Evolutionary conservation across 2,797 vertebrate genomes (phyloP).

Genomic region (Danio aesculapii): DNA sequence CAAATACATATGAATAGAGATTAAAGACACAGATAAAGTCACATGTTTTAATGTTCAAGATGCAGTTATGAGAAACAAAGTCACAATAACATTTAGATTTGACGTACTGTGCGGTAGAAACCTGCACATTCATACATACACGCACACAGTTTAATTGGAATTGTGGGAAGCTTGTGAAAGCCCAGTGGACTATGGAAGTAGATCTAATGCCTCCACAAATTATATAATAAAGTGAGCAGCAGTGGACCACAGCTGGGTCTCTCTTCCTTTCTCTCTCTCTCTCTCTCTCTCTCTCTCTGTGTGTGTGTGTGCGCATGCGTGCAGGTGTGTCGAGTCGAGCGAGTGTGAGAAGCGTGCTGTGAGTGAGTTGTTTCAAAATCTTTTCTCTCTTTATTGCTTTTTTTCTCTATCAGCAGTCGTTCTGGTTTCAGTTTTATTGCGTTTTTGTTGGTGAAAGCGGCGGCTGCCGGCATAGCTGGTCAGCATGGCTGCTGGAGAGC

Average conservation of each 20-base stretch:
- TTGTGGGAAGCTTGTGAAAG: constrained; percentile 38
- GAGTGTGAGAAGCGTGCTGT: too few relatives aligned
- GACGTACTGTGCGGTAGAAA: background rate
- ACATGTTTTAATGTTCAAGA: background rate
- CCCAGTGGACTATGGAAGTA: constrained; percentile 45
- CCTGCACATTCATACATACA: constrained; percentile 7
- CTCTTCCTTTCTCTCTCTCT: background rate
- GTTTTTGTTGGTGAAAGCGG: too few relatives aligned
- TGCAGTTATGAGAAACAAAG: background rate
- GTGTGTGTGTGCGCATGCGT: too few relatives aligned
- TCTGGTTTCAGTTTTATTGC: too few relatives aligned
- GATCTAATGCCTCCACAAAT: constrained; percentile 46
- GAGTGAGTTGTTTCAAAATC: too few relatives aligned
- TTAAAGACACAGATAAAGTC: background rate
- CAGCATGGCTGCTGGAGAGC: too few relatives aligned
- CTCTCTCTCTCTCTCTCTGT: background rate
- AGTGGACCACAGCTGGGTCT: constrained; percentile 26
- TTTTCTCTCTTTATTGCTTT: too few relatives aligned
- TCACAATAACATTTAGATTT: background rate
- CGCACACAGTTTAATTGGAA: constrained; percentile 38
- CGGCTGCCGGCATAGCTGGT: too few relatives aligned
- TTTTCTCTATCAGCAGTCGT: too few relatives aligned
- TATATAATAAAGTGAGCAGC: constrained; percentile 49
- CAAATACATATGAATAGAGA: background rate
- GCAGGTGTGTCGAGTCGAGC: too few relatives aligned